Base-by-base conservation (phyloP, 1,140 invertebrate species). In the Eupeodes corollae region DNA sequence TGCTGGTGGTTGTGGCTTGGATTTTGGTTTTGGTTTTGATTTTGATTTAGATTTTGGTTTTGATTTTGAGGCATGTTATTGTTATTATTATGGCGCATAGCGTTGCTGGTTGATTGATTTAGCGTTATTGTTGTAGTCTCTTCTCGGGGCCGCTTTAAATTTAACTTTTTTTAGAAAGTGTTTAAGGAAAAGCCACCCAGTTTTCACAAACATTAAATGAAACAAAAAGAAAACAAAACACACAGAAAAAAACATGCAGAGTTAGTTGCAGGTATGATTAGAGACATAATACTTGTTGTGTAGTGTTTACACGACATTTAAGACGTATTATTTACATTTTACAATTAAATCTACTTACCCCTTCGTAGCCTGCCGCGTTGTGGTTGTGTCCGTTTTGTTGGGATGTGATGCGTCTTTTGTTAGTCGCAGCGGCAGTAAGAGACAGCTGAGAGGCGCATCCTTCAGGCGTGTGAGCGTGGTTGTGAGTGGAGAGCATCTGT, bases 131-230 rank as follows among this genome's bases (percentile, higher is more conserved):
- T 8, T 26, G 21, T 26, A 5, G 21, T 3, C 21, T 66, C 63
- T 35, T 66, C 63, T 12, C 60, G 55, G 43, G 63, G 56, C 50
- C 63, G 63, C 63, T 66, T 66, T 53, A 66, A 66, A 50, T 61
- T 58, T 58, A 66, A 63, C 63, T 66, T 50, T 19, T 26, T 26
- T 26, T 26, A 26, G 21, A 26, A 26, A 26, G 21, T 26, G 12
- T 15, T 35, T 19, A 35, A 44, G 46, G 44, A 39, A 49, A 44
- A 48, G 46, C 53, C 49, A 47, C 40, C 19, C 37, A 53, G 31
- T 31, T 40, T 39, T 18, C 12, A 45, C 47, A 52, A 43, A 26
- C n/a, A 52, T 44, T 3, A n/a, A 51, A 34, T 12, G 21, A 53
- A 16, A 46, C 39, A 45, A 37, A 37, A 13, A 37, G 12, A 37